These are phyloP conservation scores for Drosophila niveifrons DNA, from an alignment of 2,888 invertebrate genomes.

Conservation along the genomic window DNA sequence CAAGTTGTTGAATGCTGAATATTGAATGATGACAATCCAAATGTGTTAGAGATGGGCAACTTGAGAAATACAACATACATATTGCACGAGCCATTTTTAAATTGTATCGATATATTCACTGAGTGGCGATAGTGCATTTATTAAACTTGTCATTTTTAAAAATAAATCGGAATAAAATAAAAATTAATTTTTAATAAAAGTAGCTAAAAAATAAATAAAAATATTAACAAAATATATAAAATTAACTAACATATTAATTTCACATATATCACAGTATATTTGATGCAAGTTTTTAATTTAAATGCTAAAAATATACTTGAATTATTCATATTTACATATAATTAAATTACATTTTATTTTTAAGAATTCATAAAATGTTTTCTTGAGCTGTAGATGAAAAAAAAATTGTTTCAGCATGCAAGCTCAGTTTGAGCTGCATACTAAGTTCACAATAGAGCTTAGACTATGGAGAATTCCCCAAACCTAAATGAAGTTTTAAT, in stretches of 20 bases:
- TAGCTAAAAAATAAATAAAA: not conserved
- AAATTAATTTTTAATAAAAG: not conserved
- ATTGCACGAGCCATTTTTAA: not conserved
- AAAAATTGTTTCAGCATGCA: no score
- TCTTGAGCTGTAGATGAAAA: no score
- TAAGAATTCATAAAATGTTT: no score
- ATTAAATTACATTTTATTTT: no score
- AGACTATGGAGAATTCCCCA: not conserved
- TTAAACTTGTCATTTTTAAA: not conserved
- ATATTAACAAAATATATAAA: not conserved
- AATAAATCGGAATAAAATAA: not conserved
- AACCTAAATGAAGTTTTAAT: constrained; percentile 3
- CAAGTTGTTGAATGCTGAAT: constrained; percentile 4
- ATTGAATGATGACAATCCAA: constrained; percentile 51
- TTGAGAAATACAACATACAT: not conserved
- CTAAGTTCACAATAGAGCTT: constrained; percentile 6
- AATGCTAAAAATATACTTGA: no score
- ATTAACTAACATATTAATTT: not conserved
- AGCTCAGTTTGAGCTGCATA: constrained; percentile 11
- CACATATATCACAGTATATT: no score
- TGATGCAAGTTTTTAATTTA: no score
- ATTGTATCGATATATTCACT: constrained; percentile 6
- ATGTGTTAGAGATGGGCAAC: constrained; percentile 33
- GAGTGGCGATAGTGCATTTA: not conserved
- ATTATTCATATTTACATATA: no score